Evolutionary conservation across 2,888 invertebrate species (phyloP), one percentile per base, ranked within the genome.

Genomic region (Polydrusus pterygomalis): DNA sequence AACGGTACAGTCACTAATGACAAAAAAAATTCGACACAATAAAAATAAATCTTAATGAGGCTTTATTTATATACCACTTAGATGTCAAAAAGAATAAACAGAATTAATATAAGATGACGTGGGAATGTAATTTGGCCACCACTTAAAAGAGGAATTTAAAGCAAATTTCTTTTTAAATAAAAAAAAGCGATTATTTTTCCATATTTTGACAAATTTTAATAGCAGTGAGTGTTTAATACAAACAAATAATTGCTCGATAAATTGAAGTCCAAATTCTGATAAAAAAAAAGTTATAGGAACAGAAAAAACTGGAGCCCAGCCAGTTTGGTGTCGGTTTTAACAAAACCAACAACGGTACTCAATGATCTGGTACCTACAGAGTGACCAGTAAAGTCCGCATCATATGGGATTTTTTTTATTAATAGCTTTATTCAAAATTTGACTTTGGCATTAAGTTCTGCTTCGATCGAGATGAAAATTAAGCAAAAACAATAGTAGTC

Each of bases 31-130:
- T 63, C 15, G 38, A 25, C 25, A 43, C 64, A 62, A 38, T 40
- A 54, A 60, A 74, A 74, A 74, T 74, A 68, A 74, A 69, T 74
- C 43, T 54, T 8, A 47, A 43, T 15, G 58, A 47, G 20, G 40
- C 45, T 60, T 73, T 74, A 74, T 74, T 74, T 74, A 74, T 74
- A 74, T 62, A 74, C 62, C 74, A 74, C 74, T 74, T 62, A 18
- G 34, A 18, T 69, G 74, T 74, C 74, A 63, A 30, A 74, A 68
- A 51, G 74, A 68, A 62, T 74, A 74, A 74, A 74, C 63, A 74
- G 15, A 54, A 62, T 69, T 63, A 73, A 73, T 67, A 68, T 68
- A 73, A 38, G 63, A 72, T 67, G 73, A 54, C 10, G 40, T 20
- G 30, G 67, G 67, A 74, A 74, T 65, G 74, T 62, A 74, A 54